Evolutionary conservation across 2,888 invertebrate genomes (phyloP).

Genomic region (Papilio gigon): DNA sequence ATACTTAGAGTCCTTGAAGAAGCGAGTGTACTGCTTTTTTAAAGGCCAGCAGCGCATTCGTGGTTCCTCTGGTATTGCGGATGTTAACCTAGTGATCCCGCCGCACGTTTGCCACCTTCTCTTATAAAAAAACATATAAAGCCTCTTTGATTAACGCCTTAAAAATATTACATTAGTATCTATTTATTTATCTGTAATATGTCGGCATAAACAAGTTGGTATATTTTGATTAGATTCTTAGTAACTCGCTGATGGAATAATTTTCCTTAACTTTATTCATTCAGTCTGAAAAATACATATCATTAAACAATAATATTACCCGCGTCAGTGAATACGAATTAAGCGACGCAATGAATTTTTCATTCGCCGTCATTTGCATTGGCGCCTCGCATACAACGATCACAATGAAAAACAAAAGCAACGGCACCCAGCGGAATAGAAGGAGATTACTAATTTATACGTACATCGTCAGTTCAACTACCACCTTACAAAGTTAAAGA

Average conservation of each 20-base stretch:
- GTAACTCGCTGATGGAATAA: slow-evolving; percentile 15
- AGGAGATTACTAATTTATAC: neutral
- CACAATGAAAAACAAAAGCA: slow-evolving; percentile 66
- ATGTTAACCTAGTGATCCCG: too few species aligned
- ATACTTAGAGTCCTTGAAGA: too few species aligned
- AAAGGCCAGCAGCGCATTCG: too few species aligned
- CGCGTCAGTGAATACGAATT: slow-evolving; percentile 53
- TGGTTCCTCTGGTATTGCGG: too few species aligned
- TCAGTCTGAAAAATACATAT: slow-evolving; percentile 41
- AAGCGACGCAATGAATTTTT: slow-evolving; percentile 50
- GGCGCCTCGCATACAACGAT: slow-evolving; percentile 50
- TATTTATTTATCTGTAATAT: neutral
- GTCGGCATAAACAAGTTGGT: neutral
- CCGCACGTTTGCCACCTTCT: too few species aligned
- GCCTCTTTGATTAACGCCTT: too few species aligned
- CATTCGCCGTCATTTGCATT: slow-evolving; percentile 58
- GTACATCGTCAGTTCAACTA: too few species aligned
- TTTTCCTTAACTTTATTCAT: slow-evolving; percentile 29
- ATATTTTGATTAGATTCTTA: slow-evolving; percentile 20
- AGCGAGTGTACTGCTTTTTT: too few species aligned
- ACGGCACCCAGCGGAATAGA: slow-evolving; percentile 33
- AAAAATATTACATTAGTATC: too few species aligned
- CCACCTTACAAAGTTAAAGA: neutral
- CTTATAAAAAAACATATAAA: too few species aligned
- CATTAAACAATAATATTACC: slow-evolving; percentile 50